Evolutionary conservation across 2,797 vertebrate species (phyloP).

Genomic region (Pseudochromis fuscus): DNA sequence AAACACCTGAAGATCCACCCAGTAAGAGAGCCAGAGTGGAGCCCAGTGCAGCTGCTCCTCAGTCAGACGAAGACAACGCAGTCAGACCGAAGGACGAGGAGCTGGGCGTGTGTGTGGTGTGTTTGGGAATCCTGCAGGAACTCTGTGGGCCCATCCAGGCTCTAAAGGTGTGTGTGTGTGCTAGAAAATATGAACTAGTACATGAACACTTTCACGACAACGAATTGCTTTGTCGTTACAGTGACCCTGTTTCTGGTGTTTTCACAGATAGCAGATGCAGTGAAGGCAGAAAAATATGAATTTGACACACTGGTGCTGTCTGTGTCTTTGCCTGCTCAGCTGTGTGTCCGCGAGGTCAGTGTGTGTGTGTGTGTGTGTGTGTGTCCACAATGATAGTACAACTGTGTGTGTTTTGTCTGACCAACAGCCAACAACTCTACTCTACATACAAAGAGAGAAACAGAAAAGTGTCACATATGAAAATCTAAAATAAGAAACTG

Average conservation of each 20-base stretch:
- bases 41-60: background rate
- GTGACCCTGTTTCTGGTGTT: background rate
- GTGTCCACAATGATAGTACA: too few relatives aligned
- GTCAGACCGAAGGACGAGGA: background rate
- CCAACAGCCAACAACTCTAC: too few relatives aligned
- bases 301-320: constrained; percentile 92
- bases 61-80: constrained; percentile 28
- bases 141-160: constrained; percentile 87
- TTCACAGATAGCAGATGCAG: constrained; percentile 88
- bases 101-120: constrained; percentile 86
- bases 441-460: too few relatives aligned
- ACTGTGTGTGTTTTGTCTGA: too few relatives aligned
- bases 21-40: constrained; percentile 87
- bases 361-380: background rate
- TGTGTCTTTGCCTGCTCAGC: constrained; percentile 94
- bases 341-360: constrained; percentile 95
- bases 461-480: too few relatives aligned
- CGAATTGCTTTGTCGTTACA: too few relatives aligned
- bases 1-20: constrained; percentile 79
- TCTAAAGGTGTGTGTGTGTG: constrained; percentile 80
- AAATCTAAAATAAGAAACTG: too few relatives aligned
- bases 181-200: background rate
- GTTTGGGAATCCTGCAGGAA: constrained; percentile 93
- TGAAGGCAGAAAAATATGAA: constrained; percentile 88
- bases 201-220: background rate